Conservation (phyloP, 2,113 vertebrate species). For the Herpetotheres cachinnans region DNA sequence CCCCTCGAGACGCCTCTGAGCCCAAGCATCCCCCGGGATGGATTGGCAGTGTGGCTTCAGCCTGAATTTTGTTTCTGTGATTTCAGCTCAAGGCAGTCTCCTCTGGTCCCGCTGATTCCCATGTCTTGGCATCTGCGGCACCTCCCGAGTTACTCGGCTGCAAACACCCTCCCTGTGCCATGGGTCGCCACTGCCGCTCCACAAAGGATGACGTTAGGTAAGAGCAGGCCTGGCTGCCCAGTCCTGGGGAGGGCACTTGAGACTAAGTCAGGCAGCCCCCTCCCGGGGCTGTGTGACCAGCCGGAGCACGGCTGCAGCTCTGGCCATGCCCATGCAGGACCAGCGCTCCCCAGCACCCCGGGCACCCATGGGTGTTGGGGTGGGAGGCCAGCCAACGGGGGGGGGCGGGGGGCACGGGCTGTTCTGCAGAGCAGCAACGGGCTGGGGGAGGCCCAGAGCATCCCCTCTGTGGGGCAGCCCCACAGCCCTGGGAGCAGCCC, state of each 20-base stretch:
- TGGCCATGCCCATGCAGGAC: background rate
- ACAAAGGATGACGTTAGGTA: accelerated
- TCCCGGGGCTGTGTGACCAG: background rate
- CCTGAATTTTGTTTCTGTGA: background rate
- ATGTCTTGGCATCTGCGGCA: background rate
- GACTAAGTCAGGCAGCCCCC: accelerated
- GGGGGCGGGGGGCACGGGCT: background rate
- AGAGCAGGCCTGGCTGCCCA: background rate
- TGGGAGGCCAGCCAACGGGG: accelerated
- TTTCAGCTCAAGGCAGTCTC: background rate
- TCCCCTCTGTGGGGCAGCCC: accelerated
- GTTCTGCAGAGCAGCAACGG: background rate
- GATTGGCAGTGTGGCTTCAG: background rate
- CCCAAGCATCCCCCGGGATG: background rate
- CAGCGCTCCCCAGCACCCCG: background rate
- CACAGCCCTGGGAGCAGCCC: background rate
- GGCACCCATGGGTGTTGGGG: accelerated
- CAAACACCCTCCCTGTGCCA: background rate
- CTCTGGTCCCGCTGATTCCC: background rate
- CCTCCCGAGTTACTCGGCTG: background rate
- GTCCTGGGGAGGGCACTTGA: background rate
- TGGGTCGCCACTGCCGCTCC: accelerated
- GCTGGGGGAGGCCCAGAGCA: background rate
- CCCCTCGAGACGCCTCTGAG: accelerated
- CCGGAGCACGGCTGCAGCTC: background rate